Evolutionary conservation across 2,888 invertebrate genomes (phyloP).

Genomic region (Trichopria drosophilae): DNA sequence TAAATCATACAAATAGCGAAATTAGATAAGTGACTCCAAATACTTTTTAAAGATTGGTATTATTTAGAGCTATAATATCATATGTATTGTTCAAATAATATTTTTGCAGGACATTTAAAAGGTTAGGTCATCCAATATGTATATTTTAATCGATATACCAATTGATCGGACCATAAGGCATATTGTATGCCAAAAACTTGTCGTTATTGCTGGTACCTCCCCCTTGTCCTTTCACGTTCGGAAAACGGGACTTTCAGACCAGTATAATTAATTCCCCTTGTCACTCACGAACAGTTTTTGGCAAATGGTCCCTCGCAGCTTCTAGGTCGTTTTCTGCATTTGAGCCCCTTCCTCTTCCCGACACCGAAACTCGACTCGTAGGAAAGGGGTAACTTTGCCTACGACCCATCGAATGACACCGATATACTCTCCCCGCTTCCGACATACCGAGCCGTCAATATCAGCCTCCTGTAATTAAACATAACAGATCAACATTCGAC

Average conservation of each 20-base stretch:
- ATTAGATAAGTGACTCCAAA: too few relatives aligned
- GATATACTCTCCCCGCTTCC: conserved; percentile 22
- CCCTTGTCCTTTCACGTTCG: too few relatives aligned
- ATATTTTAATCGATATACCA: too few relatives aligned
- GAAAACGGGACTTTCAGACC: conserved; percentile 55
- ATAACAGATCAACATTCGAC: conserved; percentile 57
- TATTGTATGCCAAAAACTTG: too few relatives aligned
- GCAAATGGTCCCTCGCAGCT: conserved; percentile 30
- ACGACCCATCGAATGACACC: conserved; percentile 42
- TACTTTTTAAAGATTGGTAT: too few relatives aligned
- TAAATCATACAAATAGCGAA: too few relatives aligned
- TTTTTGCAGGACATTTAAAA: too few relatives aligned
- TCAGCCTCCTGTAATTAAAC: conserved; percentile 56
- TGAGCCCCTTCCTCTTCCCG: conserved; percentile 23
- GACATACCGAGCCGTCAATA: conserved; percentile 57
- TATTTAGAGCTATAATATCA: too few relatives aligned
- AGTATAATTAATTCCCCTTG: conserved; percentile 59
- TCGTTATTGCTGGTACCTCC: too few relatives aligned
- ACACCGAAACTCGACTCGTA: conserved; percentile 40
- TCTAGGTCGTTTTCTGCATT: conserved; percentile 31
- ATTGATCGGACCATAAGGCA: too few relatives aligned
- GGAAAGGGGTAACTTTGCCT: conserved; percentile 55
- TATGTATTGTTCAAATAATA: too few relatives aligned
- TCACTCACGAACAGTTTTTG: conserved; percentile 49
- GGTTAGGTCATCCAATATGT: too few relatives aligned